Conservation (phyloP, 2,888 invertebrate genomes). For the Automeris io region DNA sequence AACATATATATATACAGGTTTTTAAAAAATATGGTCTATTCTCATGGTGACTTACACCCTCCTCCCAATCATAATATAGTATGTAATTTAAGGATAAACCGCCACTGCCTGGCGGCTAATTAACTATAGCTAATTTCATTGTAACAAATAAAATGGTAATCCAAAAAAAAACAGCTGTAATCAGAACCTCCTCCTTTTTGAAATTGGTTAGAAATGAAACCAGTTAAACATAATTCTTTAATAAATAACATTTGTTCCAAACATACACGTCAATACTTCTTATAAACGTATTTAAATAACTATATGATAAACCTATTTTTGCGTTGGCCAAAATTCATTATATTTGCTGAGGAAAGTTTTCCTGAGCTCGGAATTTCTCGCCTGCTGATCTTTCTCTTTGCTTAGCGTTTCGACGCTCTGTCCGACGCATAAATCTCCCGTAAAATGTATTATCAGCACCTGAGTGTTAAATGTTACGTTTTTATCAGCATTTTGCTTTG, state of each 20-base stretch:
- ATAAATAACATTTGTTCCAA: constrained; percentile 1
- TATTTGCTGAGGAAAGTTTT: constrained; percentile 72
- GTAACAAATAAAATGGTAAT: too few species aligned
- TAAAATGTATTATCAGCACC: constrained; percentile 80
- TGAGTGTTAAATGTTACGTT: constrained; percentile 73
- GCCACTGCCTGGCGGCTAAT: too few species aligned
- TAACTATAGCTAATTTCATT: too few species aligned
- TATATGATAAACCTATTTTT: constrained; percentile 48
- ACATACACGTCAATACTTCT: neutral
- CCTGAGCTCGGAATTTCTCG: constrained; percentile 78
- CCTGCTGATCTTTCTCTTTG: constrained; percentile 80
- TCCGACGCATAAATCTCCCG: constrained; percentile 72
- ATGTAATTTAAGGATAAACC: too few species aligned
- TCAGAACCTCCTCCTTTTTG: too few species aligned
- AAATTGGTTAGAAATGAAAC: too few species aligned
- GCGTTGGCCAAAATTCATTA: constrained; percentile 67
- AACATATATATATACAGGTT: too few species aligned
- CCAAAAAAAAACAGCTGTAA: too few species aligned
- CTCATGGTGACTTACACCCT: too few species aligned
- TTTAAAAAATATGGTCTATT: too few species aligned
- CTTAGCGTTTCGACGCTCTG: constrained; percentile 78
- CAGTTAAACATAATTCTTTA: too few species aligned
- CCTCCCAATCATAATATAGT: too few species aligned
- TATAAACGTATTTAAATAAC: neutral
- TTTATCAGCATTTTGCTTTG: constrained; percentile 56